Base-by-base conservation (phyloP, 2,797 vertebrate genomes). In the Pampus argenteus region DNA sequence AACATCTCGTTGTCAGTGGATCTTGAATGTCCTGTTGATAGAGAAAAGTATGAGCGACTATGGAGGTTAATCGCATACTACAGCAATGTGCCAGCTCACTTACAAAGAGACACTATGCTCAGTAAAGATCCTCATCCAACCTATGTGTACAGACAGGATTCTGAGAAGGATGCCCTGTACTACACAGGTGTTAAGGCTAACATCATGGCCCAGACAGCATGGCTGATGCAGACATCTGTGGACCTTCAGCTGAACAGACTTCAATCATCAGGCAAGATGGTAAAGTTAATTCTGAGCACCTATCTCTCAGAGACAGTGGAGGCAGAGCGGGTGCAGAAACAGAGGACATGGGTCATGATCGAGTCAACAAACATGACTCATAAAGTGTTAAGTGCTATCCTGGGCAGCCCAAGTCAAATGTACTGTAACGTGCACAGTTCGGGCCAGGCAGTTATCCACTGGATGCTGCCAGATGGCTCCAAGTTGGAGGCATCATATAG, bases 41-140 rank as follows among this genome's bases (percentile, higher is more conserved):
- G 96, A 69, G 94, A 92, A 7, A 95, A 90, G 59, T 98, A 98
- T 18, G 96, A 98, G 78, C 94, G 91, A 6, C 71, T 99, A 0
- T 99, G 98, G 98, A 95, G 96, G 42, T 90, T 98, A 10, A 95
- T 98, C 7, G 98, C 97, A 0, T 98, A 98, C 67, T 99, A 98
- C 78, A 98, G 97, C 52, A 96, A 93, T 36, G 93, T 95, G 0
- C 96, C 98, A 2, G 95, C 96, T 4, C 96, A 93, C 50, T 79
- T 98, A 63, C 86, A 94, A 81, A 94, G 92, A 4, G 95, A 93
- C 5, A 0, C 63, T 3, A 61, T 91, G 79, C 83, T 94, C 25
- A 88, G 80, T 29, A 80, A 89, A 52, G 93, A 95, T 2, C 92
- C 95, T 47, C 82, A 90, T 50, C 54, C 83, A 14, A 92, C 89